Conservation (phyloP, 35 echinoderm and acorn worm species). For the Heliocidaris tuberculata region DNA sequence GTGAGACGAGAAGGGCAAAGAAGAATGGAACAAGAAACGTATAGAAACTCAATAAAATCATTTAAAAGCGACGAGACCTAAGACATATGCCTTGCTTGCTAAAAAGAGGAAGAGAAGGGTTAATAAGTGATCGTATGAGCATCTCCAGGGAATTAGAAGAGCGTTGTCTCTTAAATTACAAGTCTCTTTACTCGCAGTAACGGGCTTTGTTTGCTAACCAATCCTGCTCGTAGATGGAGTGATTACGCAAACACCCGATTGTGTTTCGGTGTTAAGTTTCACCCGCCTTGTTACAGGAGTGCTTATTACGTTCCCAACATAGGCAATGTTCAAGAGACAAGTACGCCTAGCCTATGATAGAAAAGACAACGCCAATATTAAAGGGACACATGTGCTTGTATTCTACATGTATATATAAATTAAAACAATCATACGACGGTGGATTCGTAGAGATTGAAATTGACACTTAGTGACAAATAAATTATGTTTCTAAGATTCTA, state of each 20-base stretch:
- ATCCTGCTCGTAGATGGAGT: background rate
- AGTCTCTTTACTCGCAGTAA: slow-evolving; percentile 2
- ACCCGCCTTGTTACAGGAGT: background rate
- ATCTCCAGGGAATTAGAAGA: background rate
- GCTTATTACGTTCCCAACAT: background rate
- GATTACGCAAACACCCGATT: slow-evolving; percentile 1
- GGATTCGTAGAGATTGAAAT: too few species aligned
- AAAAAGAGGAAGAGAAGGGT: background rate
- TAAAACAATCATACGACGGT: too few species aligned
- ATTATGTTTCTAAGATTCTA: too few species aligned
- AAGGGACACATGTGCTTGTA: background rate
- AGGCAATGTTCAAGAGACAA: background rate
- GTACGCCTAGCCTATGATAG: background rate
- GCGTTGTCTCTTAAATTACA: slow-evolving; percentile 4
- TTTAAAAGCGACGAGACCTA: too few species aligned
- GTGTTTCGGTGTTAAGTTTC: slow-evolving; percentile 15
- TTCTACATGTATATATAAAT: background rate
- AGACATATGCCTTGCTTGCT: too few species aligned
- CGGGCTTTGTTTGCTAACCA: slow-evolving; percentile 9
- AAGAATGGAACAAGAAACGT: too few species aligned
- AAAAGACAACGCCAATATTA: background rate
- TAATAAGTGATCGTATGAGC: background rate
- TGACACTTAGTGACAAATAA: too few species aligned
- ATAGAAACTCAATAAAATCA: too few species aligned
- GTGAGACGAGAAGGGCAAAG: too few species aligned